These are phyloP conservation scores for Synodontis membranacea DNA, from an alignment of 2,113 vertebrate species.

Conservation along the genomic window DNA sequence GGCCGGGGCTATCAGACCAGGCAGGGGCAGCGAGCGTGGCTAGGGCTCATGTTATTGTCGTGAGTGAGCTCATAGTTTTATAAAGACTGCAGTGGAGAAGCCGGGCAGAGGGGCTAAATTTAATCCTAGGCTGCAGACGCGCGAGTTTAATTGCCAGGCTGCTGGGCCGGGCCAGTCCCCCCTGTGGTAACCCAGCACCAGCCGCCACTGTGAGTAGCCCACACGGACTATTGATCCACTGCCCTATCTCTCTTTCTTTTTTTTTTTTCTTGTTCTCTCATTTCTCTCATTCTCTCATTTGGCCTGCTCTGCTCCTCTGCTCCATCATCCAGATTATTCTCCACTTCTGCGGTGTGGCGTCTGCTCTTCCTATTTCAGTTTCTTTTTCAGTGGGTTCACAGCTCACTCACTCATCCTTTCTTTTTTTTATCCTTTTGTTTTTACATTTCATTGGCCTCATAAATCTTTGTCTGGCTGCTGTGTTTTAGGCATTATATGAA, in stretches of 20 bases:
- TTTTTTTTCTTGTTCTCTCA: constrained; percentile 48
- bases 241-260: constrained; percentile 50
- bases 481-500: constrained; percentile 63
- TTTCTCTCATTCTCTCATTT: constrained; percentile 23
- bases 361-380: constrained; percentile 43
- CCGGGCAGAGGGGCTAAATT: constrained; percentile 74
- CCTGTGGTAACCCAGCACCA: constrained; percentile 70
- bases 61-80: constrained; percentile 78
- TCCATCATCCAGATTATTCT: constrained; percentile 10
- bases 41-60: constrained; percentile 72
- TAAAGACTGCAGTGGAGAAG: constrained; percentile 73
- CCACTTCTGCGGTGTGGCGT: constrained; percentile 23
- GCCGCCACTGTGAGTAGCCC: constrained; percentile 53
- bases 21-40: constrained; percentile 51
- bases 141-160: constrained; percentile 72
- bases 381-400: constrained; percentile 14
- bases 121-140: constrained; percentile 75
- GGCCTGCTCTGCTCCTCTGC: constrained; percentile 20
- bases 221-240: constrained; percentile 69
- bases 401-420: neutral
- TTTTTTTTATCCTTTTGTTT: constrained; percentile 28
- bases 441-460: constrained; percentile 66
- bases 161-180: constrained; percentile 49
- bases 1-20: constrained; percentile 66
- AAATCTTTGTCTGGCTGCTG: constrained; percentile 70